phyloP scores from a whole-genome alignment of 2,888 invertebrate species.

The Lepeophtheirus nordmannii region DNA sequence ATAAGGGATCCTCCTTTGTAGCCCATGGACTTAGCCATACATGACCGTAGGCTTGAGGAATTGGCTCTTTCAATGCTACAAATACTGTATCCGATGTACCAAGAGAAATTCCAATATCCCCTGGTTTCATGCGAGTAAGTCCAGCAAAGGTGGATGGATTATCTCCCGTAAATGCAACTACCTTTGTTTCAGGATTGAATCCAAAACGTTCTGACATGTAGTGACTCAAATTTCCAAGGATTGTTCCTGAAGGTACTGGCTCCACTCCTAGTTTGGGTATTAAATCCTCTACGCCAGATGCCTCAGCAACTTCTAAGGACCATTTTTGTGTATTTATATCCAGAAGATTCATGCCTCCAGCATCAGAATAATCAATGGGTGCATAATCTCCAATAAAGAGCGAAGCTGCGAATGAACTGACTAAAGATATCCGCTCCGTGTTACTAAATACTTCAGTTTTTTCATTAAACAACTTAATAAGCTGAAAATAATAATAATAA shows the following conservation, averaged over 20 bases:
- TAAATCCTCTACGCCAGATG: neutral
- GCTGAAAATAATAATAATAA: conserved; percentile 34
- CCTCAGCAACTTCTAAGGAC: conserved; percentile 40
- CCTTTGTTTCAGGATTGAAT: conserved; percentile 58
- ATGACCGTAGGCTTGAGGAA: conserved; percentile 54
- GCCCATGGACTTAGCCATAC: conserved; percentile 60
- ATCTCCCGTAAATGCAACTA: conserved; percentile 85
- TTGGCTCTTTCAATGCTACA: conserved; percentile 44
- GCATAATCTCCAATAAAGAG: conserved; percentile 73
- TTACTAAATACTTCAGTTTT: conserved; percentile 52
- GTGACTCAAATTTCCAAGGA: conserved; percentile 53
- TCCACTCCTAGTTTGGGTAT: conserved; percentile 20
- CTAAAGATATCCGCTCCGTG: conserved; percentile 74
- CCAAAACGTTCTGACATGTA: conserved; percentile 77
- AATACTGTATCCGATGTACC: conserved; percentile 90
- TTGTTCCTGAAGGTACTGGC: no score
- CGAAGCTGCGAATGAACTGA: conserved; percentile 81
- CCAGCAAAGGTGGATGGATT: conserved; percentile 76
- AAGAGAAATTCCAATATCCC: conserved; percentile 70
- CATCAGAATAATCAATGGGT: conserved; percentile 78
- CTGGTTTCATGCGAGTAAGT: conserved; percentile 52
- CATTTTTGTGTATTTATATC: conserved; percentile 62
- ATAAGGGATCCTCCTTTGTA: neutral
- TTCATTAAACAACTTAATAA: conserved; percentile 64
- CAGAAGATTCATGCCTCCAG: conserved; percentile 88